Evolutionary conservation across 2,113 vertebrate species (phyloP), one percentile per base, ranked within the genome.

Genomic region (Pitta sordida): DNA sequence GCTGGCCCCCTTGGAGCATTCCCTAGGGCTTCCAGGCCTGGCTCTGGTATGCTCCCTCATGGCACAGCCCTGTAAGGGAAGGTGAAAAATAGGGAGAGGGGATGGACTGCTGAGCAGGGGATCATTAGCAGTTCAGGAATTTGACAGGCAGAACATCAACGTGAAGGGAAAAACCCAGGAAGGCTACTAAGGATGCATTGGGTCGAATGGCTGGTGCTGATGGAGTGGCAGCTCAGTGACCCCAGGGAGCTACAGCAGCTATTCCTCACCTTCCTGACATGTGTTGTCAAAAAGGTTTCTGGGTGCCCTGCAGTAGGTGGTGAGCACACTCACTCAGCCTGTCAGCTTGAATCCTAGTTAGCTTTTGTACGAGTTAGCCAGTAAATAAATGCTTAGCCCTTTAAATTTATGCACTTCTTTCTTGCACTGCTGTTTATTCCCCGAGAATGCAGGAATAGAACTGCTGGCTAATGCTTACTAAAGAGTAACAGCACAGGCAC

Each of bases 1-100:
- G 10, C 44, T 10, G 22, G 10, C 4, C 23, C 23, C 16, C 43
- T n/a, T 12, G 44, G 7, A 34, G 14, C 0, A 0, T 6, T 26
- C 44, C n/a, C 24, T 0, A 0, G 4, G 19, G 49, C 18, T 20
- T 22, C n/a, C 41, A 3, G 4, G 59, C 16, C 53, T 18, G 51
- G 34, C 49, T 27, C 49, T 7, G 41, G 14, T 4, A 6, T 4
- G 2, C 32, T 15, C 41, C 70, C 75, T 62, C 32, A 5, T 1
- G 12, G 32, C 46, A 29, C 2, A 51, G 34, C 34, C 55, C 12
- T 14, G 63, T 2, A 52, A n/a, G 51, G 7, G 1, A 19, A 10
- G 5, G 52, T 21, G 80, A 39, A 32, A 56, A 41, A 39, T 0
- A 41, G 0, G 5, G n/a, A 71, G 11, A 70, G 24, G 43, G 20